Evolutionary conservation across 2,888 invertebrate species (phyloP), one percentile per base, ranked within the genome.

Genomic region (Drosophila kanekoi): DNA sequence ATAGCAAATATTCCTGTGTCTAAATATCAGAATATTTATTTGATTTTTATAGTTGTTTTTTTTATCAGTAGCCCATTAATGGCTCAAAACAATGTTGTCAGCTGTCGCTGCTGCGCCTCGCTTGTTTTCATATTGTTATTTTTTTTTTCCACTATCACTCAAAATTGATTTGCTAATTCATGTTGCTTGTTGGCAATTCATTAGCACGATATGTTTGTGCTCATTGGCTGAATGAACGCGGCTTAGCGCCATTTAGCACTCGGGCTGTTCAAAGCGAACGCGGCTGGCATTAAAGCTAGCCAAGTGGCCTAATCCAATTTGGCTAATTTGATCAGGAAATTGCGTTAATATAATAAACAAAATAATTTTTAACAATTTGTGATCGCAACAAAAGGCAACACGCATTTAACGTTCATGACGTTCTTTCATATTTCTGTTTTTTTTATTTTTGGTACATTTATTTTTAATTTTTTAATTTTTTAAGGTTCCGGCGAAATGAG

Each of bases 91-190:
- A 64, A 61, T 48, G 60, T 16, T 61, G 60, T 18, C 68, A 49
- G 58, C 81, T 66, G 61, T 52, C 54, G 32, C 44, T 49, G 48
- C n/a, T 1, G 48, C 33, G n/a, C n/a, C 41, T 33, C 40, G 45
- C 8, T 41, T 8, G 13, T 37, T 41, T 48, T 45, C 13, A 28
- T 33, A 18, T 13, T 18, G 18, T 41, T 40, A 23, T 61, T 40
- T 47, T 43, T 13, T 28, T 48, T 35, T 48, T 71, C 66, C 62
- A 23, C 83, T 83, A 89, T 74, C 87, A 67, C 49, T 61, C 51
- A 57, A 76, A 87, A 77, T 67, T 84, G 77, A 84, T 87, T 84
- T 75, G 77, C 75, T 84, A 81, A 87, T 84, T 84, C 63, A 65
- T 44, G 65, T 44, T 52, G 72, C 70, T 81, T 77, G 77, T 84